Conservation (phyloP, 2,113 vertebrate genomes). For the Gila orcuttii region DNA sequence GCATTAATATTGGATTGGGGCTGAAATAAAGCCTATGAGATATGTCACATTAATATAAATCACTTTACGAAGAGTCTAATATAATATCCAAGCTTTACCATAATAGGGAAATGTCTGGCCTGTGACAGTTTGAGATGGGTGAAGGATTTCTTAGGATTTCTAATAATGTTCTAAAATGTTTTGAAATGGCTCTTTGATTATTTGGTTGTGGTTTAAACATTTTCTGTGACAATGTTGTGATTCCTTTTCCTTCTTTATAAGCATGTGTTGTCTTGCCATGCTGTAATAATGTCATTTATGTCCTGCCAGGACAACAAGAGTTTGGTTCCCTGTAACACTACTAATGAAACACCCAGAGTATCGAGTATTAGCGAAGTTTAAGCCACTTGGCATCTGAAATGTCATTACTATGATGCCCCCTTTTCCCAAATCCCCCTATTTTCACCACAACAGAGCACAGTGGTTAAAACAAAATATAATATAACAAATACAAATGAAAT, state of each 20-base stretch:
- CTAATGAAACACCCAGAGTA: slow-evolving; percentile 20
- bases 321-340: not conserved
- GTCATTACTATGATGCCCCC: not conserved
- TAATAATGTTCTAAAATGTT: not conserved
- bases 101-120: not conserved
- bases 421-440: slow-evolving; percentile 14
- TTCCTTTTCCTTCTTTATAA: not conserved
- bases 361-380: slow-evolving; percentile 6
- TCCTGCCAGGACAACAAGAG: slow-evolving; percentile 24
- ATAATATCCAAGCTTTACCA: not conserved
- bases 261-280: not conserved
- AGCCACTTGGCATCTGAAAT: slow-evolving; percentile 20
- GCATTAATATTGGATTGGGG: slow-evolving; percentile 3
- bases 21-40: slow-evolving; percentile 3
- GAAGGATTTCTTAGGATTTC: not conserved
- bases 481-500: too few relatives aligned
- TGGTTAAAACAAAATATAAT: not conserved
- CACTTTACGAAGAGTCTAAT: not conserved
- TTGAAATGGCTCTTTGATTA: not conserved
- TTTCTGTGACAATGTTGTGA: not conserved
- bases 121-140: not conserved
- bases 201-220: not conserved
- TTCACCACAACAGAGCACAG: not conserved
- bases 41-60: slow-evolving; percentile 4
- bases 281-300: not conserved